Evolutionary conservation across 2,113 vertebrate genomes (phyloP).

Genomic region (Camelus bactrianus): DNA sequence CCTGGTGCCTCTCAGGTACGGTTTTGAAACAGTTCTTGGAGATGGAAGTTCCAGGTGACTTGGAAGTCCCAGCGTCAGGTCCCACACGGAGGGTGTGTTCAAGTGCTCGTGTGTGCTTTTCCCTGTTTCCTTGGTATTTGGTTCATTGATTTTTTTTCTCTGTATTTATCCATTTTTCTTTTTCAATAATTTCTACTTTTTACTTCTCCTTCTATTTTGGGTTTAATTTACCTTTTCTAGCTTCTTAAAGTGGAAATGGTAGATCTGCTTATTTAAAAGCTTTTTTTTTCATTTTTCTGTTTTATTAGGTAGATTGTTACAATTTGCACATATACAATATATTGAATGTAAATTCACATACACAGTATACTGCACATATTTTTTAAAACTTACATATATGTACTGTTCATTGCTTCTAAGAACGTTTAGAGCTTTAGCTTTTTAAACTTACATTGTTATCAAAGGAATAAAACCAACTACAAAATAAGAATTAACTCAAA

Average conservation of each 20-base stretch:
- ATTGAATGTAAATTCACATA: no score
- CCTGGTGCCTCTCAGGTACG: neutral
- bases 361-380: no score
- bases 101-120: neutral
- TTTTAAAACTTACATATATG: no score
- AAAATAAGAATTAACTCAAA: no score
- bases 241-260: neutral
- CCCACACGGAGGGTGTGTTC: neutral
- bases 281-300: neutral
- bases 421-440: no score
- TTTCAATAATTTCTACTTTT: neutral
- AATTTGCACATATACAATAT: no score
- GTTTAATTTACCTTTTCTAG: neutral
- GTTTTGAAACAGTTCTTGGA: neutral
- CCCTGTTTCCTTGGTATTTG: neutral
- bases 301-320: no score
- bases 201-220: neutral
- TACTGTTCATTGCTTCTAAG: no score
- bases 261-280: neutral
- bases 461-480: no score
- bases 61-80: neutral
- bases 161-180: neutral
- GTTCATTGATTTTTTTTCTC: neutral
- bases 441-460: no score
- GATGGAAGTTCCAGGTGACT: neutral